phyloP scores from a whole-genome alignment of 2,113 vertebrate genomes.

The Sander vitreus region DNA sequence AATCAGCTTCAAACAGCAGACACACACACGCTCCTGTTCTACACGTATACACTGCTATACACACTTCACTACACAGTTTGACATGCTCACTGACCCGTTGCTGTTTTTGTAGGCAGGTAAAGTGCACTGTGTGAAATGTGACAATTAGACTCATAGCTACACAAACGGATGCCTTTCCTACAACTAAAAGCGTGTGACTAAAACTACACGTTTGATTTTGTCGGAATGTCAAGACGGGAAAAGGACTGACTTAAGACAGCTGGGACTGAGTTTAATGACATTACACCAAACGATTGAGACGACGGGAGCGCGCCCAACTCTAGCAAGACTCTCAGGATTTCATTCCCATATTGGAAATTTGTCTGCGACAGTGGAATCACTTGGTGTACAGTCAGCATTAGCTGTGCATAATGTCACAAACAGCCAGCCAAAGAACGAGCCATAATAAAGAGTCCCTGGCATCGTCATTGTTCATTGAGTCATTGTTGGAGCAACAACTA shows the following conservation, averaged over 20 bases:
- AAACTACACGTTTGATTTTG: too few species aligned
- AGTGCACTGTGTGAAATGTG: not conserved
- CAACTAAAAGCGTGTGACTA: not conserved
- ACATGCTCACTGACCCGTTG: too few species aligned
- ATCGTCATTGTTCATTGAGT: not conserved
- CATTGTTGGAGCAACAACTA: not conserved
- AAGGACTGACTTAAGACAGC: too few species aligned
- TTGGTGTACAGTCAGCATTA: too few species aligned
- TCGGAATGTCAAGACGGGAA: too few species aligned
- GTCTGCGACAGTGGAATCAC: too few species aligned
- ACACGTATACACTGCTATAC: not conserved
- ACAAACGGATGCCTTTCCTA: not conserved
- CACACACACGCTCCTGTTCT: not conserved
- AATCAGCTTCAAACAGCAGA: conserved; percentile 25
- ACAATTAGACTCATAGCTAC: not conserved
- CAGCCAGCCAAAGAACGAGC: not conserved
- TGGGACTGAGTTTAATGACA: too few species aligned
- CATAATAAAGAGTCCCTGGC: conserved; percentile 16
- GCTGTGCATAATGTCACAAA: not conserved
- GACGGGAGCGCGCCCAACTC: too few species aligned
- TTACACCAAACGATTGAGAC: too few species aligned
- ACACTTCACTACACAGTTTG: not conserved
- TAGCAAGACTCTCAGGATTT: too few species aligned
- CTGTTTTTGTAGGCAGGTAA: too few species aligned
- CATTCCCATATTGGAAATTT: too few species aligned